Conservation (phyloP, 2,888 invertebrate species). For the Lissonota sp. region DNA sequence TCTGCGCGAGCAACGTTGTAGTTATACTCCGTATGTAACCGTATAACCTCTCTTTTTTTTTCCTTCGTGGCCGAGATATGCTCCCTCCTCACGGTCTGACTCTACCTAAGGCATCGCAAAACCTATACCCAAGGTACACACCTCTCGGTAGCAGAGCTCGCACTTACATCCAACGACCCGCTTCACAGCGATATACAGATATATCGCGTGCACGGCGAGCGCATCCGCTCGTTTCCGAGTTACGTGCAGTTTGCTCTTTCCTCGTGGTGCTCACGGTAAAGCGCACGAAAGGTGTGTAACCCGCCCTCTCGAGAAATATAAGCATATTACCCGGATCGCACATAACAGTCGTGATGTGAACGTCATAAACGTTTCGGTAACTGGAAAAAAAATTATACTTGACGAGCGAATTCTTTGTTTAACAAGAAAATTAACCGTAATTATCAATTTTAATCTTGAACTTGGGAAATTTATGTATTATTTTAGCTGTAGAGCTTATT, state of each 20-base stretch:
- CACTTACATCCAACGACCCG: constrained; percentile 23
- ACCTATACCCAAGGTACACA: constrained; percentile 1
- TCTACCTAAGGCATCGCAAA: background rate
- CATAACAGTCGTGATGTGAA: no score
- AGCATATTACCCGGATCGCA: no score
- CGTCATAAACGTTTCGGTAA: no score
- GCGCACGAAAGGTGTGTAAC: no score
- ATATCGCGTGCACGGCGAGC: constrained; percentile 24
- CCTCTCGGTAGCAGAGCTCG: constrained; percentile 24
- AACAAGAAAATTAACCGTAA: constrained; percentile 39
- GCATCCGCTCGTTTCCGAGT: constrained; percentile 51
- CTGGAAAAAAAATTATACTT: background rate
- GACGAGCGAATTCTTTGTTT: constrained; percentile 35
- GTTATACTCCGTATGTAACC: background rate
- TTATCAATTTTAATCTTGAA: constrained; percentile 28
- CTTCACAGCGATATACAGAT: constrained; percentile 3
- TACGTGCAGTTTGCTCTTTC: constrained; percentile 57
- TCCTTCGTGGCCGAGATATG: background rate
- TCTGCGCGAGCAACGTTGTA: background rate
- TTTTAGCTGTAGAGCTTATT: background rate
- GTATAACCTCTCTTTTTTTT: constrained; percentile 12
- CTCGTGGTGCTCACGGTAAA: no score
- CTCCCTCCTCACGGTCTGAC: background rate
- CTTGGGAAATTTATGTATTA: background rate
- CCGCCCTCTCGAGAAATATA: no score